phyloP scores from a whole-genome alignment of 2,888 invertebrate species.

The Zaprionus lineosus region DNA sequence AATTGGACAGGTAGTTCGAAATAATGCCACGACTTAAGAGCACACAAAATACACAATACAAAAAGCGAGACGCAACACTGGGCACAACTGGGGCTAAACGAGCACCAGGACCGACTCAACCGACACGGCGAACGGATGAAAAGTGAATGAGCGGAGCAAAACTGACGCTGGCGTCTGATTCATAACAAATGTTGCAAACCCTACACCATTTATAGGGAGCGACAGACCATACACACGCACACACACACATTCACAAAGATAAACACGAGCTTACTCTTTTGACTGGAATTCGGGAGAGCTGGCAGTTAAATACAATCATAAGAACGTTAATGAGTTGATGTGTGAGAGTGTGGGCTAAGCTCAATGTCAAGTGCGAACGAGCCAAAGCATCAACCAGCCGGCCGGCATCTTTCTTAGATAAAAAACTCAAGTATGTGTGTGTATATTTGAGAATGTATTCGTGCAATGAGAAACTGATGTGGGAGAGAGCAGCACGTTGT shows the following conservation, averaged over 20 bases:
- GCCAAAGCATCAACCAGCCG: conserved; percentile 30
- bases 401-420: conserved; percentile 48
- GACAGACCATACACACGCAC: conserved; percentile 21
- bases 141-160: conserved; percentile 53
- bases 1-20: conserved; percentile 33
- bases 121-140: conserved; percentile 60
- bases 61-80: conserved; percentile 8
- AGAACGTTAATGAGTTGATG: conserved; percentile 22
- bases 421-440: conserved; percentile 9
- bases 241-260: background rate
- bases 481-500: conserved; percentile 27
- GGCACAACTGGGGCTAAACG: conserved; percentile 27
- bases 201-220: conserved; percentile 47
- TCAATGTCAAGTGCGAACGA: conserved; percentile 66
- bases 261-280: conserved; percentile 7
- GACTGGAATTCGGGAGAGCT: conserved; percentile 27
- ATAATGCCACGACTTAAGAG: conserved; percentile 5
- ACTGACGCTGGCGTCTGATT: conserved; percentile 54
- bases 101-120: conserved; percentile 51
- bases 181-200: conserved; percentile 52
- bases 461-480: too few relatives aligned
- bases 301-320: conserved; percentile 29
- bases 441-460: background rate
- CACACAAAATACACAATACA: conserved; percentile 41
- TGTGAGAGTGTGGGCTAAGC: conserved; percentile 31